phyloP scores from a whole-genome alignment of 1,140 invertebrate genomes.

The Drosophila kurseongensis region DNA sequence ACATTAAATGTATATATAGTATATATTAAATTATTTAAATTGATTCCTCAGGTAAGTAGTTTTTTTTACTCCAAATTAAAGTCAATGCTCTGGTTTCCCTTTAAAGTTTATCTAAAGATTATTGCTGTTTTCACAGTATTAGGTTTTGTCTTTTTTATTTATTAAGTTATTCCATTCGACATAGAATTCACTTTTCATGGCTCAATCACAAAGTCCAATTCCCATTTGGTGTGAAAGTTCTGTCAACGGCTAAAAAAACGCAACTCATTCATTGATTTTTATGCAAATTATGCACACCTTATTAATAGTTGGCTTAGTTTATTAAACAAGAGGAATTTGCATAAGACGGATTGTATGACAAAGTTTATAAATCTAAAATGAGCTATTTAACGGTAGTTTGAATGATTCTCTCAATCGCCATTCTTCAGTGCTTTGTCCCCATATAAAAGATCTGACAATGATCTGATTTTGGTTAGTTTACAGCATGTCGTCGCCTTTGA shows the following conservation, averaged over 20 bases:
- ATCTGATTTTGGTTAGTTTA: constrained; percentile 42
- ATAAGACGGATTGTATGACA: constrained; percentile 15
- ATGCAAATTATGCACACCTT: constrained; percentile 41
- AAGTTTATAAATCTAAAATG: constrained; percentile 35
- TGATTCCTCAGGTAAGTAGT: background rate
- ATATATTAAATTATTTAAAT: background rate
- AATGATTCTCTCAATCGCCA: constrained; percentile 13
- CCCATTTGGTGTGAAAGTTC: constrained; percentile 41
- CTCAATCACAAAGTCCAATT: constrained; percentile 10
- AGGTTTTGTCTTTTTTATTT: background rate
- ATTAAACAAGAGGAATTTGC: constrained; percentile 39
- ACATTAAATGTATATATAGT: background rate
- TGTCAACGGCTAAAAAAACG: constrained; percentile 5
- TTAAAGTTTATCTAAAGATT: background rate
- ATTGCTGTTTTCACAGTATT: background rate
- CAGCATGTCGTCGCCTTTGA: constrained; percentile 30
- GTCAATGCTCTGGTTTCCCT: constrained; percentile 3
- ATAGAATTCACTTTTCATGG: constrained; percentile 50
- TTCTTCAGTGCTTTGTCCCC: constrained; percentile 4
- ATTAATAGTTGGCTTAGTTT: constrained; percentile 48
- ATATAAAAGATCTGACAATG: constrained; percentile 32
- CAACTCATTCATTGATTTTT: constrained; percentile 48
- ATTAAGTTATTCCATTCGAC: background rate
- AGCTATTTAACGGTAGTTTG: constrained; percentile 39
- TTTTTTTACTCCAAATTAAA: background rate